Conservation (phyloP, 2,797 vertebrate species). For the Ceryle rudis region DNA sequence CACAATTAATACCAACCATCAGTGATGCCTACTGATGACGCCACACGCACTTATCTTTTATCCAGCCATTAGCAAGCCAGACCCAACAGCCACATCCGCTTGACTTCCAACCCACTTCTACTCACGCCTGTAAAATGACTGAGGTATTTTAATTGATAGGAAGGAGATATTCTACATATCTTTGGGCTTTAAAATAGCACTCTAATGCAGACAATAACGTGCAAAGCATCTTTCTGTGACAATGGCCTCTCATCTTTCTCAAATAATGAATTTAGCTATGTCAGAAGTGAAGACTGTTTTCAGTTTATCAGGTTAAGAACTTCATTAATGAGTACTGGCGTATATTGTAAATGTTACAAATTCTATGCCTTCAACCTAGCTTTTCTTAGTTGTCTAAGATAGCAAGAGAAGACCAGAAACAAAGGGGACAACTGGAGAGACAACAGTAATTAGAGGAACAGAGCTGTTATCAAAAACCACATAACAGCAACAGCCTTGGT, state of each 20-base stretch:
- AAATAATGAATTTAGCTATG: neutral
- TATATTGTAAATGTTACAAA: neutral
- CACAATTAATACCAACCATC: neutral
- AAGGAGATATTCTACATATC: neutral
- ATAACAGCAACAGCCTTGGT: neutral
- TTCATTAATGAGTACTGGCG: neutral
- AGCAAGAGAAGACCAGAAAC: neutral
- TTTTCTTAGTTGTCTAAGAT: neutral
- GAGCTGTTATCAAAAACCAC: rapidly evolving
- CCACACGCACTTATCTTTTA: neutral
- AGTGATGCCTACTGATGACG: neutral
- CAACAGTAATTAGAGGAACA: neutral
- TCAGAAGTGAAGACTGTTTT: neutral
- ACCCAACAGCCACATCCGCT: neutral
- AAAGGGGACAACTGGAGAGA: neutral
- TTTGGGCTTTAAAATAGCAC: neutral
- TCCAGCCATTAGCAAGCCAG: neutral
- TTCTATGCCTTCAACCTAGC: neutral
- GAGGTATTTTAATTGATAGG: neutral
- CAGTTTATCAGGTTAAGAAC: neutral
- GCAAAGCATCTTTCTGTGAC: neutral
- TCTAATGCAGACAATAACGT: neutral
- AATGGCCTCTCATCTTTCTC: rapidly evolving
- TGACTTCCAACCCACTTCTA: neutral
- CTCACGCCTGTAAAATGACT: neutral